phyloP scores from a whole-genome alignment of 1,140 invertebrate genomes.

The Nomia melanderi region DNA sequence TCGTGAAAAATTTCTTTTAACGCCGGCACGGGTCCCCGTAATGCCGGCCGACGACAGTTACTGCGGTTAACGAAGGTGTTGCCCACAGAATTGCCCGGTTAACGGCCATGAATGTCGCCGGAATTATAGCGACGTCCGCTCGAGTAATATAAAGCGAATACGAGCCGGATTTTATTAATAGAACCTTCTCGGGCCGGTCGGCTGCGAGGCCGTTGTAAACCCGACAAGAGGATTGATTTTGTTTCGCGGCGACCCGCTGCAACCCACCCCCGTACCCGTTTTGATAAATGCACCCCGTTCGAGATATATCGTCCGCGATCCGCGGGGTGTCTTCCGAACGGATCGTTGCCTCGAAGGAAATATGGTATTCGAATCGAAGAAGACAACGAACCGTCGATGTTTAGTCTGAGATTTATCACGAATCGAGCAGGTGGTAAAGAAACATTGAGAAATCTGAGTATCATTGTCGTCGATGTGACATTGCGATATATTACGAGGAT shows the following conservation, averaged over 20 bases:
- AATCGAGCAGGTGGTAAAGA: no score
- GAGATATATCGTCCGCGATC: background rate
- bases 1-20: constrained; percentile 35
- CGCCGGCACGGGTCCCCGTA: constrained; percentile 46
- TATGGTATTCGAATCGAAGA: background rate
- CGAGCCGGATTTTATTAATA: constrained; percentile 29
- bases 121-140: constrained; percentile 23
- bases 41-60: constrained; percentile 41
- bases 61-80: constrained; percentile 44
- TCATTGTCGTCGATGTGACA: no score
- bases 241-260: background rate
- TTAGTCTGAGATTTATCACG: no score
- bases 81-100: constrained; percentile 38
- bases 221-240: constrained; percentile 12
- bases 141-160: constrained; percentile 38
- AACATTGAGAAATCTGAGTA: no score
- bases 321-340: background rate
- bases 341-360: no score
- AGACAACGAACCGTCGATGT: no score
- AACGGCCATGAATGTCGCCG: constrained; percentile 33
- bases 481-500: no score
- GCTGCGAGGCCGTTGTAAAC: constrained; percentile 15
- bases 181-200: background rate
- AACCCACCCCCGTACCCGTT: background rate
- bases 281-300: background rate